Evolutionary conservation across 2,888 invertebrate species (phyloP).

Genomic region (Pherbina coryleti): DNA sequence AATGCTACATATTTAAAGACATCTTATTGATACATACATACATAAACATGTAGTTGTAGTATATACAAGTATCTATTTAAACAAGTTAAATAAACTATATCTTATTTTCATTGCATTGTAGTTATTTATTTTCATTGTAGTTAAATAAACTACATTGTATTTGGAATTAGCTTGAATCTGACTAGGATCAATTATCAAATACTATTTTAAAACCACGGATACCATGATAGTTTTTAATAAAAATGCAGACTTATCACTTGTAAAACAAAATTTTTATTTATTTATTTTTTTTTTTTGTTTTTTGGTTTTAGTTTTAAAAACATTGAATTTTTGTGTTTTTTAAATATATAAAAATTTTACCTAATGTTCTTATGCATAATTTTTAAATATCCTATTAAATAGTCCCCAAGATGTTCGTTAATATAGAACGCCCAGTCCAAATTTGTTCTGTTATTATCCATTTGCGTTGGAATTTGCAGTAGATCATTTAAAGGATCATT

Average conservation of each 20-base stretch:
- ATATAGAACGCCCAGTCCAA: slow-evolving; percentile 63
- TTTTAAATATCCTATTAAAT: slow-evolving; percentile 64
- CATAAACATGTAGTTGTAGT: no score
- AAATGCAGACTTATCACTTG: not conserved
- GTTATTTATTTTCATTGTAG: no score
- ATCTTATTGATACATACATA: no score
- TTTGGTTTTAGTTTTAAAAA: slow-evolving; percentile 2
- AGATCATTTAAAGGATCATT: slow-evolving; percentile 59
- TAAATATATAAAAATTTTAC: not conserved
- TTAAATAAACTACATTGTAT: no score
- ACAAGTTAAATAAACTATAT: no score
- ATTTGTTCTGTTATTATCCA: slow-evolving; percentile 32
- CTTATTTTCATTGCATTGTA: no score
- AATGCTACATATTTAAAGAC: no score
- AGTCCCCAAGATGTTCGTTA: slow-evolving; percentile 62
- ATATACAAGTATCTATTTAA: no score
- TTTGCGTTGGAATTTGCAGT: slow-evolving; percentile 50
- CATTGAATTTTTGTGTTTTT: not conserved
- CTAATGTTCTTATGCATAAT: slow-evolving; percentile 55
- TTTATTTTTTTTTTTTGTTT: not conserved
- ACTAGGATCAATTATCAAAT: no score
- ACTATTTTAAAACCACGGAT: no score
- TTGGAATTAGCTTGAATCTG: no score
- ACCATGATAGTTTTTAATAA: no score
- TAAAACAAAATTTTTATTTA: slow-evolving; percentile 13